phyloP scores from a whole-genome alignment of 2,888 invertebrate species.

The Himalopsyche kuldschensis region DNA sequence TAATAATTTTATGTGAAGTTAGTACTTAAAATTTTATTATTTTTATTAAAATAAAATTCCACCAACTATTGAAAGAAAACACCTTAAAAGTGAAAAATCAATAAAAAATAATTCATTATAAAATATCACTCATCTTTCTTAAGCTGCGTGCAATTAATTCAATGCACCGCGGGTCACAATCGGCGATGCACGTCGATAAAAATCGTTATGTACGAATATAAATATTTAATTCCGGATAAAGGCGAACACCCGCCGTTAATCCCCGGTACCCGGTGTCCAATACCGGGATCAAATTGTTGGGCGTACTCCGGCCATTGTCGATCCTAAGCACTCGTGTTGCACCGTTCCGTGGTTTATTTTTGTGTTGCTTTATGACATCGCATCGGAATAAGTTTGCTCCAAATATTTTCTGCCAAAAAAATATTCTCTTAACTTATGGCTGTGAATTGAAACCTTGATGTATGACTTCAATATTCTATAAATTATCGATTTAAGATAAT shows the following conservation, averaged over 20 bases:
- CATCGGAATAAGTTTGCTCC: background rate
- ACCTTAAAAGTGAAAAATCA: no score
- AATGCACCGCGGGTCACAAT: background rate
- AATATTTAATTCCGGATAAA: constrained; percentile 48
- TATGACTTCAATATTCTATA: no score
- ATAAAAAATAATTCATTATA: no score
- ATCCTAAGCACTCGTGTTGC: background rate
- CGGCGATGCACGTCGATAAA: background rate
- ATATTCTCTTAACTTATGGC: background rate
- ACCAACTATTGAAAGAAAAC: no score
- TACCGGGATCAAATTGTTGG: background rate
- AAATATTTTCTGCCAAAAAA: background rate
- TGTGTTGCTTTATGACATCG: background rate
- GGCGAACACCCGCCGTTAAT: background rate
- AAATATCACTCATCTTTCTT: background rate
- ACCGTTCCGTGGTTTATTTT: background rate
- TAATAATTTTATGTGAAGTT: no score
- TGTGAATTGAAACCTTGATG: no score
- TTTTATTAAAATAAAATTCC: no score
- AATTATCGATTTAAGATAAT: no score
- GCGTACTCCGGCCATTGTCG: background rate
- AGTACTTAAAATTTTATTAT: no score
- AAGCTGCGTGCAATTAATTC: background rate
- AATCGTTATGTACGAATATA: constrained; percentile 48
- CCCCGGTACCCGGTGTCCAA: background rate